Base-by-base conservation (phyloP, 1,140 invertebrate species). In the Brachionus rubens region DNA sequence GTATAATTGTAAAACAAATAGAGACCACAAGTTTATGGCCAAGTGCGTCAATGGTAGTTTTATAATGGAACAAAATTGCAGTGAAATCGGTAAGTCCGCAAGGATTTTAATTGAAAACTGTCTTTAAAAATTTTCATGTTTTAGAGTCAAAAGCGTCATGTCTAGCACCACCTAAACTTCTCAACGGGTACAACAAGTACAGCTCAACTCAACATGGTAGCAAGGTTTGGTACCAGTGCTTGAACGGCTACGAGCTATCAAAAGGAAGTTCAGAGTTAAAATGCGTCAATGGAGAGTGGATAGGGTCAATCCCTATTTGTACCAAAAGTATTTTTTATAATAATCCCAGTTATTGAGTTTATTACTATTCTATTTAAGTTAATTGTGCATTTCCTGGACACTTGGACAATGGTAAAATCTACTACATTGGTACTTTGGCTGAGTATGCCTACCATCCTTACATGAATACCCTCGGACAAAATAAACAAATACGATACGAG, bases 221-320 rank as follows among this genome's bases (percentile, higher is more conserved):
- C 19, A 76, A 56, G 16, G 48, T 62, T 6, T 16, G 40, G 12
- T 76, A 76, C 30, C 36, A 54, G 10, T 76, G 72, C 47, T 43
- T 76, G 6, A 76, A 54, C 56, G 72, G 72, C 21, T 76, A 56
- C 41, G 41, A 59, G 33, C 19, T 76, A 56, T 50, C 68, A 19
- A 62, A 76, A 54, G 72, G 72, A 24, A 62, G 30, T 12, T n/a
- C 24, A 30, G 40, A 48, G 30, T 28, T 76, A 24, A 54, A 33
- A 43, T 76, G 72, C 21, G 36, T 59, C 2, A 92, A 94, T 82
- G 94, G 93, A 1, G 90, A 90, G 79, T 98, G 96, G 96, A 90
- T 92, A 78, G 91, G 96, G 83, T 90, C 91, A 0, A 81, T 94
- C 65, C 95, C 96, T 1, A 89, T 90, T 81, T 98, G 95, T 86